Conservation (phyloP, 2,888 invertebrate genomes). For the Hypercompe scribonia region DNA sequence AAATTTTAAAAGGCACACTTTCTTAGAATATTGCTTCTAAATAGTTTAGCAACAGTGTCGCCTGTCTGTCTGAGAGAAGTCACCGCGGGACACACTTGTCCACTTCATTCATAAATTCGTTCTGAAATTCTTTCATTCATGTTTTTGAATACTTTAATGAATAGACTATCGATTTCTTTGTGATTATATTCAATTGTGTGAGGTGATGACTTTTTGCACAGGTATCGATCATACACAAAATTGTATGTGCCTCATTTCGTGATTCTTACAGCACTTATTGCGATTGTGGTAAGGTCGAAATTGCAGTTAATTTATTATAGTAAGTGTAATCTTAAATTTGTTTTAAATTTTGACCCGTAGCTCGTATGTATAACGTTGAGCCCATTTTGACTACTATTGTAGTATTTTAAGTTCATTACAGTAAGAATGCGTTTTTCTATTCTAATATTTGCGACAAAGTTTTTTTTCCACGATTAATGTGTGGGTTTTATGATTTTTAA, state of each 20-base stretch:
- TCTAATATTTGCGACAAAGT: constrained; percentile 32
- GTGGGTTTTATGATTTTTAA: constrained; percentile 30
- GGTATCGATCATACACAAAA: constrained; percentile 53
- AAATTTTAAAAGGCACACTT: constrained; percentile 48
- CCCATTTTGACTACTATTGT: constrained; percentile 56
- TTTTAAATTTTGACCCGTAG: constrained; percentile 29
- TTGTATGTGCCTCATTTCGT: constrained; percentile 7
- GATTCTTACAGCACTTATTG: constrained; percentile 5
- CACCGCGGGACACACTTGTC: constrained; percentile 71
- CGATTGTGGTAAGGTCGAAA: fast-evolving
- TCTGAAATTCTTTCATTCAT: constrained; percentile 69
- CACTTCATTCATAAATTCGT: constrained; percentile 64
- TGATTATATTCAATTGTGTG: constrained; percentile 52
- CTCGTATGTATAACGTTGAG: constrained; percentile 35
- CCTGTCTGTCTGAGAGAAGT: constrained; percentile 64
- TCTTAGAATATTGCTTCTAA: constrained; percentile 69
- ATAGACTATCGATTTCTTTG: constrained; percentile 68
- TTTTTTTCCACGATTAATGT: constrained; percentile 35
- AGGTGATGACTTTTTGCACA: constrained; percentile 59
- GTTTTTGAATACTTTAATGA: constrained; percentile 69
- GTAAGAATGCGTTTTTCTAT: constrained; percentile 49
- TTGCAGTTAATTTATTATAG: not conserved
- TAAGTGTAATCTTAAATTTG: constrained; percentile 11
- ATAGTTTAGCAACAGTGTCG: constrained; percentile 67
- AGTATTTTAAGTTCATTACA: constrained; percentile 61